Evolutionary conservation across 2,888 invertebrate genomes (phyloP).

Genomic region (Mythimna impura): DNA sequence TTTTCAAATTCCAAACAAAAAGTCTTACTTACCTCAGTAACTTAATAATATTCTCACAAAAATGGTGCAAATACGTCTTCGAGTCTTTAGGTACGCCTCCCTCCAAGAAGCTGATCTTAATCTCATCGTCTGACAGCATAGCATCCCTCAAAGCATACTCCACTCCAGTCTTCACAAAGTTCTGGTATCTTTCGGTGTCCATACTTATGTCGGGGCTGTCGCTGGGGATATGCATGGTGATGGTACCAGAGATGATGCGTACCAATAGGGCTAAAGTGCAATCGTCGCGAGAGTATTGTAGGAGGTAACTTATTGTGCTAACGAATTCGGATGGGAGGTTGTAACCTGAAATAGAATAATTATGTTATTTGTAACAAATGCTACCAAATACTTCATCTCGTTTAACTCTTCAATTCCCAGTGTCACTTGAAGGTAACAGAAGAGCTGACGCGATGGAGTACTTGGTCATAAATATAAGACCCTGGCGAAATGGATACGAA

Average conservation of each 20-base stretch:
- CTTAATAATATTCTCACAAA: constrained; percentile 84
- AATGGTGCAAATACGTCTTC: constrained; percentile 86
- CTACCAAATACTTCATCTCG: too few species aligned
- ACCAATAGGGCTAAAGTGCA: constrained; percentile 91
- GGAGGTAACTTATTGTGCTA: constrained; percentile 90
- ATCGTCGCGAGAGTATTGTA: constrained; percentile 90
- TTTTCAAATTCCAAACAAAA: too few species aligned
- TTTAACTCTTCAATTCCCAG: too few species aligned
- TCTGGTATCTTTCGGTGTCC: constrained; percentile 83
- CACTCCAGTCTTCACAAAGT: constrained; percentile 81
- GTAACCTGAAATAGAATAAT: constrained; percentile 84
- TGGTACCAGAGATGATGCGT: constrained; percentile 91
- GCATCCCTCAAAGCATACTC: constrained; percentile 85
- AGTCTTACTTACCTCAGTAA: constrained; percentile 78
- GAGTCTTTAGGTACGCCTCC: constrained; percentile 74
- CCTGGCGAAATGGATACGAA: too few species aligned
- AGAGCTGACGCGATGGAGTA: too few species aligned
- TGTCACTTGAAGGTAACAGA: too few species aligned
- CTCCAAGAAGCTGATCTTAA: constrained; percentile 81
- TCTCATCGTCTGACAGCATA: constrained; percentile 80
- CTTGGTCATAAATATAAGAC: too few species aligned
- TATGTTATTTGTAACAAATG: neutral
- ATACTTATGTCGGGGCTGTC: constrained; percentile 79
- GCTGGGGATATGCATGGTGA: constrained; percentile 83
- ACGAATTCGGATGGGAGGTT: constrained; percentile 91